These are phyloP conservation scores for Acropora tenuis DNA, from an alignment of 64 coral and sea anemone species.

Conservation along the genomic window DNA sequence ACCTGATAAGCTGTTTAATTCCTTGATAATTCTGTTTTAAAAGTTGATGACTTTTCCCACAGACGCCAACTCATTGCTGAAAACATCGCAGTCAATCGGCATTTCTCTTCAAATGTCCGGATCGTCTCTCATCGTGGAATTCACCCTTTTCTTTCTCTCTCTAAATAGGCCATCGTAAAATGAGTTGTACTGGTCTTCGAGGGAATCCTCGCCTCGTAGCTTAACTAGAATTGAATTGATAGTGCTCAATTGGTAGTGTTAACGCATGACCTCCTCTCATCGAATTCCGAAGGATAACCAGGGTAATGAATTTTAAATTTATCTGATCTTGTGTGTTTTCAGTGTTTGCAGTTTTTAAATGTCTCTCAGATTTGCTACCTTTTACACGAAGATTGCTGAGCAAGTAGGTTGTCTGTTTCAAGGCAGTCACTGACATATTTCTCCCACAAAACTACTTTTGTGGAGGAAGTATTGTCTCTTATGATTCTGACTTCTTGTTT, in stretches of 20 bases:
- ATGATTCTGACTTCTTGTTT: slow-evolving; percentile 39
- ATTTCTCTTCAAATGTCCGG: slow-evolving; percentile 2
- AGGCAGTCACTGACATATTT: not conserved
- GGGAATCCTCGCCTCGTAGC: not conserved
- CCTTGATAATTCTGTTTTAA: not conserved
- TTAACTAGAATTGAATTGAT: not conserved
- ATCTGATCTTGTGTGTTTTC: too few species aligned
- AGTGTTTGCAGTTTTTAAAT: too few species aligned
- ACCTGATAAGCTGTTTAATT: not conserved
- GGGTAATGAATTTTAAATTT: too few species aligned
- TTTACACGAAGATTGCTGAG: not conserved
- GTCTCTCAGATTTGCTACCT: too few species aligned
- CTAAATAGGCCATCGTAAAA: not conserved
- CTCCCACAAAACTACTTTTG: slow-evolving; percentile 21
- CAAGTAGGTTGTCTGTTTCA: not conserved
- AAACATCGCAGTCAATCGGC: not conserved
- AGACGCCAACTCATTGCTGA: not conserved
- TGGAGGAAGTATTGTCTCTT: slow-evolving; percentile 28
- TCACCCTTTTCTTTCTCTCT: slow-evolving; percentile 34
- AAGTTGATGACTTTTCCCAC: not conserved
- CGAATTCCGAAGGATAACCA: too few species aligned
- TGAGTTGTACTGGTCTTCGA: not conserved
- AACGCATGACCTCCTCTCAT: too few species aligned
- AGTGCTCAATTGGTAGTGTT: too few species aligned
- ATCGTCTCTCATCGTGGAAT: slow-evolving; percentile 32